Evolutionary conservation across 2,888 invertebrate genomes (phyloP).

Genomic region (Gasteruption jaculator): DNA sequence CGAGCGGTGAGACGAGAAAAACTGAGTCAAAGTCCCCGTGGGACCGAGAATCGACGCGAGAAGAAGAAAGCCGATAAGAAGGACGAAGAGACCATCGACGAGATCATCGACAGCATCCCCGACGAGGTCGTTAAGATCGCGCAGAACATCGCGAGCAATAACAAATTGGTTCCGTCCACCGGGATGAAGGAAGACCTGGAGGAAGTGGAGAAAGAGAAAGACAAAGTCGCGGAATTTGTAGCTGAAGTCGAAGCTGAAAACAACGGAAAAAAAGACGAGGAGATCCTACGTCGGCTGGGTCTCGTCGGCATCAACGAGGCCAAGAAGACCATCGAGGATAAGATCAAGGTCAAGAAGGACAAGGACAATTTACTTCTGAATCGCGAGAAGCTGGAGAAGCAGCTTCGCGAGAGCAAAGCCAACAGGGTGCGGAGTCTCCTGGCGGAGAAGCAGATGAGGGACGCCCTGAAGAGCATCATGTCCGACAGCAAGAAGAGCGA

Average conservation of each 20-base stretch:
- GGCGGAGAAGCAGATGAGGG: constrained; percentile 45
- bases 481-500: constrained; percentile 34
- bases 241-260: neutral
- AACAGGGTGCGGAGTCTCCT: constrained; percentile 41
- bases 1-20: constrained; percentile 37
- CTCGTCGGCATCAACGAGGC: constrained; percentile 38
- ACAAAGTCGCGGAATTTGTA: constrained; percentile 12
- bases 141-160: constrained; percentile 32
- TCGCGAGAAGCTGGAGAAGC: constrained; percentile 40
- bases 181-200: neutral
- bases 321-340: constrained; percentile 24
- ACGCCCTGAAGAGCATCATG: constrained; percentile 38
- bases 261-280: constrained; percentile 42
- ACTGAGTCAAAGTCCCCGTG: constrained; percentile 22
- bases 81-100: constrained; percentile 38
- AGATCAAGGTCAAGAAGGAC: constrained; percentile 26
- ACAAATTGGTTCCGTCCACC: too few species aligned
- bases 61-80: constrained; percentile 14
- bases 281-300: constrained; percentile 38
- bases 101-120: constrained; percentile 40
- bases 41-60: constrained; percentile 9
- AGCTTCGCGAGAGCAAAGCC: constrained; percentile 41
- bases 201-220: constrained; percentile 16
- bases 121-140: constrained; percentile 38
- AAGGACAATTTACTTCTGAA: constrained; percentile 26